These are phyloP conservation scores for Melitaea cinxia DNA, from an alignment of 1,140 invertebrate genomes.

Conservation along the genomic window DNA sequence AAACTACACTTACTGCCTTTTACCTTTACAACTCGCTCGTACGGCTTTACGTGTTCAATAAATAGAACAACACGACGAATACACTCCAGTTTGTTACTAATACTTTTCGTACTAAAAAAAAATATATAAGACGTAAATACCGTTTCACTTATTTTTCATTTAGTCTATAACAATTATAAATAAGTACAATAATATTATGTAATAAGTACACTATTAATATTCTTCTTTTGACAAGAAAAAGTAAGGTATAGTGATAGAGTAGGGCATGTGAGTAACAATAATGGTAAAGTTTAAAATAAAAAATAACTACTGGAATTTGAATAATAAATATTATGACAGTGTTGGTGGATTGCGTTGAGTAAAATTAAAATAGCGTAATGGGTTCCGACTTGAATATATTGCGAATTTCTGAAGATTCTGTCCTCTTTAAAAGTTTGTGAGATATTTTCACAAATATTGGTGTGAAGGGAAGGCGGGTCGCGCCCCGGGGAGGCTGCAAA, in stretches of 20 bases:
- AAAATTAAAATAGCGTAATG: constrained; percentile 25
- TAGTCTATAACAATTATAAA: no score
- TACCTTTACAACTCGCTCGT: constrained; percentile 35
- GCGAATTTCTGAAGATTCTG: constrained; percentile 34
- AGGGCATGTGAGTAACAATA: no score
- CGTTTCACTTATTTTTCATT: neutral
- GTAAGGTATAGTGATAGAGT: no score
- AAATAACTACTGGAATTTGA: constrained; percentile 20
- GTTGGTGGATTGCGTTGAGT: constrained; percentile 18
- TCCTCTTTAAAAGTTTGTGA: constrained; percentile 61
- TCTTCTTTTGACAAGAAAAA: no score
- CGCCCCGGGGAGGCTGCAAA: constrained; percentile 51
- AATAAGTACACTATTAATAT: no score
- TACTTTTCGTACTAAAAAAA: neutral
- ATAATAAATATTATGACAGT: constrained; percentile 8
- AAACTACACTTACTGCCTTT: constrained; percentile 54
- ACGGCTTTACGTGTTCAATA: constrained; percentile 31
- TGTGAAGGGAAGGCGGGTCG: constrained; percentile 53
- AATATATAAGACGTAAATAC: neutral
- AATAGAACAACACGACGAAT: constrained; percentile 24
- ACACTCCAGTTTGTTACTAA: constrained; percentile 24
- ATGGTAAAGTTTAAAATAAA: neutral
- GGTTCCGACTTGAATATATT: constrained; percentile 20
- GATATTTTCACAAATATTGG: constrained; percentile 68
- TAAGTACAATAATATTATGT: neutral